A percentile compares a stretch with the other conserved stretches of the same genome.
These are phyloP conservation scores for Saccopteryx leptura DNA, from an alignment of 2,113 vertebrate species.

Conservation along the genomic window DNA sequence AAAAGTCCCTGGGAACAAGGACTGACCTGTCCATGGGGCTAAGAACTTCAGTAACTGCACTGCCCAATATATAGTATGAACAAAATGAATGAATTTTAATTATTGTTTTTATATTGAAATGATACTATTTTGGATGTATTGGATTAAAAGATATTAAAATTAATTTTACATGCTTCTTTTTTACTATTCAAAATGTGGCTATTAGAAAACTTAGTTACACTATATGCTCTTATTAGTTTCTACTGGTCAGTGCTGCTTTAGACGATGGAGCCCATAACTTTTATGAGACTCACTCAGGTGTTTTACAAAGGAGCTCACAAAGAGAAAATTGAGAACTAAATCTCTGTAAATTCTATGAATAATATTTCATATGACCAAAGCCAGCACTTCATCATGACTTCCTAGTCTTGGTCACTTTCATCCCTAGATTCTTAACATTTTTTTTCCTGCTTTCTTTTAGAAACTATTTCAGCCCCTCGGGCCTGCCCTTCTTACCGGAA, in stretches of 20 bases:
- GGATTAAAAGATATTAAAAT: background rate
- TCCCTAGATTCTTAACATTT: background rate
- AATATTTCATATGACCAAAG: background rate
- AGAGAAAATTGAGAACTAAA: background rate
- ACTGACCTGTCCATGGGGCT: background rate
- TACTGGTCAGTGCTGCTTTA: background rate
- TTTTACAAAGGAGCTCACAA: background rate
- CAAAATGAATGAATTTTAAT: background rate
- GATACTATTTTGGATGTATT: background rate
- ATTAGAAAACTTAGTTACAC: background rate
- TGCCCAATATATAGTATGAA: background rate
- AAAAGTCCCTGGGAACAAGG: background rate
- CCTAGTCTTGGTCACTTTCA: background rate
- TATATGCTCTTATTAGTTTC: background rate
- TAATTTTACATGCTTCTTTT: background rate
- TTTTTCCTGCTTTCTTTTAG: background rate
- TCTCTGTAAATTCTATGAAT: background rate
- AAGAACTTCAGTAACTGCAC: background rate
- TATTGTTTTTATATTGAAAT: background rate
- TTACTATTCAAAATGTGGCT: background rate
- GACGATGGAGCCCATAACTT: background rate
- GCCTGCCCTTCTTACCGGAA: background rate
- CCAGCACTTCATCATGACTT: fast-evolving
- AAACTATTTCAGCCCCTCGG: background rate
- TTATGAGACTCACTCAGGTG: background rate